Conservation (phyloP, 2,888 invertebrate genomes). For the Acleris sparsana region DNA sequence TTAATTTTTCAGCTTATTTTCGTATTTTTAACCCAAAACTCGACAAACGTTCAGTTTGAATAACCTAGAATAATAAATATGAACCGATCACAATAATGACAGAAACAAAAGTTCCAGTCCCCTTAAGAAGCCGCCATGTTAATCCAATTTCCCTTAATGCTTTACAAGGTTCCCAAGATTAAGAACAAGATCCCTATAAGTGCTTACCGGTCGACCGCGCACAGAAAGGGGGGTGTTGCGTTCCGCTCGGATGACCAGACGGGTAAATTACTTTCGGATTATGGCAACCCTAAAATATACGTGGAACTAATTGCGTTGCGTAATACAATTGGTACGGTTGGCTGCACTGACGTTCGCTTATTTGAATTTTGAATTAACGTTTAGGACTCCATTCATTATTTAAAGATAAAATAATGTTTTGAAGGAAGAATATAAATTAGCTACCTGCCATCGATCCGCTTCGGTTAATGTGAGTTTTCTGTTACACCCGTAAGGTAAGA, state of each 20-base stretch:
- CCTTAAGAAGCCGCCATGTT: slow-evolving; percentile 13
- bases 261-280: slow-evolving; percentile 40
- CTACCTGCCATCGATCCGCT: too few relatives aligned
- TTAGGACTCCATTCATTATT: not conserved
- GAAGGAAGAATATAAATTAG: too few relatives aligned
- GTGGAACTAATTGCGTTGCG: slow-evolving; percentile 20
- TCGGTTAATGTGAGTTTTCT: too few relatives aligned
- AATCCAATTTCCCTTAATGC: slow-evolving; percentile 24
- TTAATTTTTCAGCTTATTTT: too few relatives aligned
- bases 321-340: slow-evolving; percentile 12
- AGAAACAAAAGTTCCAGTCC: not conserved
- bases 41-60: too few relatives aligned
- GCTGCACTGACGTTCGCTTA: slow-evolving; percentile 19
- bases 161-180: slow-evolving; percentile 37
- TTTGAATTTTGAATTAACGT: not conserved
- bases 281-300: slow-evolving; percentile 36
- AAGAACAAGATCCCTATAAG: slow-evolving; percentile 33
- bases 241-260: slow-evolving; percentile 39
- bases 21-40: too few relatives aligned
- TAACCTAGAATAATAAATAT: too few relatives aligned
- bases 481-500: too few relatives aligned
- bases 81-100: not conserved
- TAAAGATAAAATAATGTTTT: too few relatives aligned
- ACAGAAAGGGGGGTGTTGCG: slow-evolving; percentile 16
- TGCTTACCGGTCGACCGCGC: slow-evolving; percentile 32